Evolutionary conservation across 2,888 invertebrate species (phyloP).

Genomic region (Sialis lutaria): DNA sequence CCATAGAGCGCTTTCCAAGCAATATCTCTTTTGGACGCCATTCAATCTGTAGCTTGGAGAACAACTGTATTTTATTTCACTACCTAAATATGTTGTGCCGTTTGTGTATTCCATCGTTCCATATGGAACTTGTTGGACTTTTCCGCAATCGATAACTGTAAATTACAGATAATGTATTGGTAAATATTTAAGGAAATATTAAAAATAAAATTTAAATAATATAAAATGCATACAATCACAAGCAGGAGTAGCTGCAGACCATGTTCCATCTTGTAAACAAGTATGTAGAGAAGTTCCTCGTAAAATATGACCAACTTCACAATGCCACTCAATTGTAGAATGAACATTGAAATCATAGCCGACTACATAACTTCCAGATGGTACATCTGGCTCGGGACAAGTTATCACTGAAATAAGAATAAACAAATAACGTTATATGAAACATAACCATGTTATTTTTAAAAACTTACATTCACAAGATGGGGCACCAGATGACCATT

Average conservation of each 20-base stretch:
- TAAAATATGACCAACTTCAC: conserved; percentile 68
- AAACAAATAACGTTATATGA: conserved; percentile 5
- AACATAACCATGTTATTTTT: not conserved
- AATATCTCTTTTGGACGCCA: conserved; percentile 53
- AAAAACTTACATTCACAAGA: conserved; percentile 58
- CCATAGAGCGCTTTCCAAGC: conserved; percentile 63
- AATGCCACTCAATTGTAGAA: conserved; percentile 73
- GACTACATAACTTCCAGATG: conserved; percentile 69
- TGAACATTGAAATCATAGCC: conserved; percentile 82
- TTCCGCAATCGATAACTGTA: conserved; percentile 75
- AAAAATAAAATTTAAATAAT: conserved; percentile 5
- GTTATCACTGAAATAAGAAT: conserved; percentile 47
- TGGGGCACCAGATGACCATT: conserved; percentile 74
- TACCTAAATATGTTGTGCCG: conserved; percentile 63
- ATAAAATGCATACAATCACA: conserved; percentile 55
- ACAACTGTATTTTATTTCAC: conserved; percentile 65
- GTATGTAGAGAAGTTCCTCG: conserved; percentile 51
- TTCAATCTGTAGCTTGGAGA: conserved; percentile 60
- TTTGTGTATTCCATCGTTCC: conserved; percentile 61
- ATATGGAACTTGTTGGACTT: conserved; percentile 60
- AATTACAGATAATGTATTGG: not conserved
- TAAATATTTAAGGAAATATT: not conserved
- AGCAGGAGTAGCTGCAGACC: conserved; percentile 65
- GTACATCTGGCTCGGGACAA: conserved; percentile 74
- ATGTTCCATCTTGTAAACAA: conserved; percentile 63